phyloP scores from a whole-genome alignment of 2,888 invertebrate genomes.

The Gandaritis pyraliata region DNA sequence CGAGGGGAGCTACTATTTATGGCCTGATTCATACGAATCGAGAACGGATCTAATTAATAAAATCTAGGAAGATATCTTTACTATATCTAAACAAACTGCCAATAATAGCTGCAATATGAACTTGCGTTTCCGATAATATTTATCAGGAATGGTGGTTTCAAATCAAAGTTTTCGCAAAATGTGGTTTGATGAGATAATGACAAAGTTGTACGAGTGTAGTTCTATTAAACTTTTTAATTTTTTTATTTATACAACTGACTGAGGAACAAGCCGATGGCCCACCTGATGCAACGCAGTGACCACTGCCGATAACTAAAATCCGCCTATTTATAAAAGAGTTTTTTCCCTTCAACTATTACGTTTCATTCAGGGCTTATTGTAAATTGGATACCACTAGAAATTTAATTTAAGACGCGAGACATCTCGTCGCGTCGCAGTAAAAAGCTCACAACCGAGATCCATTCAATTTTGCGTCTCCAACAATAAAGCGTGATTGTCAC shows the following conservation, averaged over 20 bases:
- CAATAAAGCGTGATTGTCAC: constrained; percentile 81
- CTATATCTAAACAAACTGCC: background rate
- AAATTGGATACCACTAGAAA: constrained; percentile 31
- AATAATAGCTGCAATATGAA: too few relatives aligned
- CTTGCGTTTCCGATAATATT: too few relatives aligned
- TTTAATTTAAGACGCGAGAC: constrained; percentile 37
- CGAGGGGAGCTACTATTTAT: constrained; percentile 15
- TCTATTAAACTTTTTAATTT: too few relatives aligned
- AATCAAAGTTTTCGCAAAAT: background rate
- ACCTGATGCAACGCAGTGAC: too few relatives aligned
- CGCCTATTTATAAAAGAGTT: too few relatives aligned
- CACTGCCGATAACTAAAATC: too few relatives aligned
- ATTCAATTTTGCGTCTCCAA: constrained; percentile 72
- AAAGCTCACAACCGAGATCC: constrained; percentile 57
- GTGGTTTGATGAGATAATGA: too few relatives aligned
- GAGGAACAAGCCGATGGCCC: too few relatives aligned
- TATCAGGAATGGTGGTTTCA: too few relatives aligned
- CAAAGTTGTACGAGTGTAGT: too few relatives aligned
- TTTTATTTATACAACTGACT: too few relatives aligned
- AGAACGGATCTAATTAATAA: constrained; percentile 33
- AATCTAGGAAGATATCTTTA: constrained; percentile 4
- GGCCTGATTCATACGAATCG: constrained; percentile 33
- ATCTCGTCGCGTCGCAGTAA: constrained; percentile 39
- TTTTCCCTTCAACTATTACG: background rate
- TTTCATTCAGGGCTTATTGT: constrained; percentile 15